Evolutionary conservation across 2,797 vertebrate species (phyloP).

Genomic region (Sciurus carolinensis): DNA sequence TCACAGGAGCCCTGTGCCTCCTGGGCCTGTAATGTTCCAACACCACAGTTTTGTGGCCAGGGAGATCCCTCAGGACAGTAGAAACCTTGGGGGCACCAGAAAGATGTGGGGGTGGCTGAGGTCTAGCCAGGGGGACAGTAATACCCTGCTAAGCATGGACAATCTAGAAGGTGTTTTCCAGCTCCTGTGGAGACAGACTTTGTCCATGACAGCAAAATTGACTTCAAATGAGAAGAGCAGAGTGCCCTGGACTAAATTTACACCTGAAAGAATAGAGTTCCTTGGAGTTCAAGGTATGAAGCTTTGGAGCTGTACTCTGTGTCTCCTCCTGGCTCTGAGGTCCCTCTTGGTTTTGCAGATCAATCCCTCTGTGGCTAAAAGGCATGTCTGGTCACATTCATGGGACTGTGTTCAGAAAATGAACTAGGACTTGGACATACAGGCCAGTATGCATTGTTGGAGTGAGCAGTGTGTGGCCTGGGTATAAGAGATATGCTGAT

Average conservation of each 20-base stretch:
- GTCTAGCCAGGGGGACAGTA: conserved; percentile 88
- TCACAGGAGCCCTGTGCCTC: conserved; percentile 79
- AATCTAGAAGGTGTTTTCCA: conserved; percentile 84
- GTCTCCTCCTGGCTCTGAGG: no score
- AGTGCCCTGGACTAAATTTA: no score
- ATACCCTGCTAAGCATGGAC: conserved; percentile 86
- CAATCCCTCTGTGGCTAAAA: background rate
- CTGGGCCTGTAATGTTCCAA: conserved; percentile 89
- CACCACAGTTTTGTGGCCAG: conserved; percentile 88
- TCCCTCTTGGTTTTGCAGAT: background rate
- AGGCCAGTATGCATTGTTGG: background rate
- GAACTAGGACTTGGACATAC: background rate
- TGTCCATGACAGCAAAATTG: background rate
- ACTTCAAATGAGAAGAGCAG: background rate
- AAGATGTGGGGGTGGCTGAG: conserved; percentile 84
- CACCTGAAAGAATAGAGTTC: background rate
- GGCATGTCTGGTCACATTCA: background rate
- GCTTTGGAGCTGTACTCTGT: background rate
- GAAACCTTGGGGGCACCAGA: conserved; percentile 89
- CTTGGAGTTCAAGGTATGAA: background rate
- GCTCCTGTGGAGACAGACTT: conserved; percentile 82
- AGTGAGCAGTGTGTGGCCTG: background rate
- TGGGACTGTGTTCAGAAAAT: background rate
- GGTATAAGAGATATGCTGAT: accelerated
- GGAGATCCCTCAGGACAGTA: conserved; percentile 90